Conservation (phyloP, 2,888 invertebrate genomes). For the Azorinus chamasolen region DNA sequence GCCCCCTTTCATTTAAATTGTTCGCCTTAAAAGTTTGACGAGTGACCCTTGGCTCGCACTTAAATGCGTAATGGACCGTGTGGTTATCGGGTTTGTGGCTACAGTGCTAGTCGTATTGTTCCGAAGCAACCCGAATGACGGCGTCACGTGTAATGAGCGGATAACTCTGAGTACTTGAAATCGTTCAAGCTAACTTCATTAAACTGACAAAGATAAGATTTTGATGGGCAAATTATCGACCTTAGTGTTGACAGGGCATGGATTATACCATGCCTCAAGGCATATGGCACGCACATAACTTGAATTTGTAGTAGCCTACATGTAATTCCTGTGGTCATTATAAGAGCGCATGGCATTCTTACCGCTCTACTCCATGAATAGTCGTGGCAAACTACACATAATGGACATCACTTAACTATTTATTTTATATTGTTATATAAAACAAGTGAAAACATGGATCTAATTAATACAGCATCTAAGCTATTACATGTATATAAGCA, state of each 20-base stretch:
- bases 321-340: too few relatives aligned
- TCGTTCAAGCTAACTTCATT: constrained; percentile 25
- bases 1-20: constrained; percentile 45
- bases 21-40: constrained; percentile 33
- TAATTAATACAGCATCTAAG: too few relatives aligned
- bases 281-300: too few relatives aligned
- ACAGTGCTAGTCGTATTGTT: constrained; percentile 43
- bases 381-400: too few relatives aligned
- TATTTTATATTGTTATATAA: too few relatives aligned
- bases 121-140: constrained; percentile 44
- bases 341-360: too few relatives aligned
- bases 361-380: too few relatives aligned
- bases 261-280: not conserved
- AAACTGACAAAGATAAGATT: constrained; percentile 21
- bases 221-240: constrained; percentile 7
- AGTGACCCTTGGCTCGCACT: constrained; percentile 34
- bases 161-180: not conserved
- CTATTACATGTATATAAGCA: too few relatives aligned
- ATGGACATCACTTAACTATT: too few relatives aligned
- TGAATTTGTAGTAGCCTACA: too few relatives aligned
- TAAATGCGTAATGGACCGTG: constrained; percentile 50
- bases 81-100: constrained; percentile 52
- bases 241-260: not conserved
- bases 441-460: too few relatives aligned
- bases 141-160: constrained; percentile 12